Evolutionary conservation across 2,113 vertebrate genomes (phyloP), one percentile per base, ranked within the genome.

Genomic region (Scopus umbretta): DNA sequence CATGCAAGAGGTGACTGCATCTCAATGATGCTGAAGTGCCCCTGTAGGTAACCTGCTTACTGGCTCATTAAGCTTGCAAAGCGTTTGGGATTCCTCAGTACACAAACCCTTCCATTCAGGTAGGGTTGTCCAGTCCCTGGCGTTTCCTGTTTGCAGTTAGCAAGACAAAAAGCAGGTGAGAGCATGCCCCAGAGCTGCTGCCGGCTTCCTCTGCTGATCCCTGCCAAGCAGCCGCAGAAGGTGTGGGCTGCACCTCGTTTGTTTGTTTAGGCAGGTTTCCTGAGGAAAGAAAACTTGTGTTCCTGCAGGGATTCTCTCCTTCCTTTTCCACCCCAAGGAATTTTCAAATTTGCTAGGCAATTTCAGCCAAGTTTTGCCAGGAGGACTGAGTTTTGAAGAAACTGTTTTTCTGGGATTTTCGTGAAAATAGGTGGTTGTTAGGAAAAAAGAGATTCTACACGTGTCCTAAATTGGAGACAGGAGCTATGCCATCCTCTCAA

Each of bases 131-230:
- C 53, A 3, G 63, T 87, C 89, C 66, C 76, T 89, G 0, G 9
- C 11, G 86, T 75, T 90, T 96, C 93, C 95, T 80, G 80, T 87
- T 92, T 72, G 66, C 19, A 0, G 86, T 96, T 76, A 86, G 74
- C 70, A 42, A 83, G 90, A 90, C 79, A 96, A 90, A 94, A 94
- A 91, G 80, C 86, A 86, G 92, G 86, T 85, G 89, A 90, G 93
- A 82, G 32, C 43, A 34, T 56, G 65, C 45, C 91, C 53, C 76
- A 19, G 80, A 81, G 88, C 92, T 92, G 79, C 96, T 58, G 56
- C 3, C 53, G 12, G 59, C 65, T 62, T 70, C 87, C 83, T 58
- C 63, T 38, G 61, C 61, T 38, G 17, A 6, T 40, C 56, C 10
- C 11, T 59, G 49, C 76, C 42, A 52, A 47, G 71, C n/a, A 65